Evolutionary conservation across 2,113 vertebrate genomes (phyloP).

Genomic region (Morone chrysops): DNA sequence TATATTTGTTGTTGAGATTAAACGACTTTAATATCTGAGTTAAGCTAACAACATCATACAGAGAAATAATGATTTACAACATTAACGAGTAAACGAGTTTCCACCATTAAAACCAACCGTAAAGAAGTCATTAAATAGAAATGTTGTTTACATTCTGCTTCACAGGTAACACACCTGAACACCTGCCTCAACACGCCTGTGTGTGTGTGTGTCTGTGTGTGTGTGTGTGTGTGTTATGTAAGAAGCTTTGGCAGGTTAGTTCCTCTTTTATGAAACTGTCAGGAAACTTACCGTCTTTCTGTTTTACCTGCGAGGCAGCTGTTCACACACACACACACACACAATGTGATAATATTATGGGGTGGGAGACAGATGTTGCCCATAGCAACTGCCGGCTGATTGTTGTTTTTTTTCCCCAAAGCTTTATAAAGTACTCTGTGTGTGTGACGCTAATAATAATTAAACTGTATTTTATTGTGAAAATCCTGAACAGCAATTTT

Average conservation of each 20-base stretch:
- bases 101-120: not conserved
- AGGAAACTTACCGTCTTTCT: conserved; percentile 16
- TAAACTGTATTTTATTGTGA: no score
- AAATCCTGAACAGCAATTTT: no score
- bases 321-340: conserved; percentile 2
- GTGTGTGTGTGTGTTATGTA: conserved; percentile 31
- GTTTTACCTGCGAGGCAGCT: conserved; percentile 6
- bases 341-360: conserved; percentile 5
- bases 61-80: no score
- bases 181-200: conserved; percentile 36
- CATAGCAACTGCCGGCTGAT: not conserved
- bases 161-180: conserved; percentile 31
- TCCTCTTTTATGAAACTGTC: conserved; percentile 5
- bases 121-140: not conserved
- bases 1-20: no score
- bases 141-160: conserved; percentile 28
- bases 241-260: not conserved
- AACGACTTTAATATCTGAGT: no score
- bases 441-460: no score
- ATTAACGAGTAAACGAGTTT: no score
- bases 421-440: not conserved
- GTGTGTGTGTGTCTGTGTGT: not conserved
- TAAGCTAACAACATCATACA: no score
- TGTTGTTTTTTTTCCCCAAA: not conserved
- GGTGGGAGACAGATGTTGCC: not conserved